Conservation (phyloP, 2,113 vertebrate species). For the Microtus montanus region DNA sequence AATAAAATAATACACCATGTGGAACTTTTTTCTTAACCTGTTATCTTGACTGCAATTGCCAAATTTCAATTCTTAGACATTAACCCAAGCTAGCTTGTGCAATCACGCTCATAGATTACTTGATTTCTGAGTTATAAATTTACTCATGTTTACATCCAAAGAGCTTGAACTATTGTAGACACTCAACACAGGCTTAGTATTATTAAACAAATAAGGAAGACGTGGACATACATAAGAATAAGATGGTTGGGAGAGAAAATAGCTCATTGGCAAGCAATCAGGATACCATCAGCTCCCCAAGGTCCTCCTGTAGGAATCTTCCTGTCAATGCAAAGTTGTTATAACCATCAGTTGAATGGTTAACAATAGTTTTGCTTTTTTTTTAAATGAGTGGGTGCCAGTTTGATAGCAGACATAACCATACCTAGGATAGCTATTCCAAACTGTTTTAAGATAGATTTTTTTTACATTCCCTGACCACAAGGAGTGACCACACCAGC, state of each 20-base stretch:
- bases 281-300: background rate
- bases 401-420: background rate
- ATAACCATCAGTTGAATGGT: background rate
- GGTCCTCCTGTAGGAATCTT: background rate
- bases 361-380: background rate
- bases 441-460: background rate
- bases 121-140: background rate
- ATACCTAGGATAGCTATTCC: background rate
- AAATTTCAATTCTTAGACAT: background rate
- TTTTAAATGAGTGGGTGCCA: background rate
- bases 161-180: background rate
- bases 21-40: background rate
- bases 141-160: background rate
- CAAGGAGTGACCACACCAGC: background rate
- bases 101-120: background rate
- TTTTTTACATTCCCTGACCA: background rate
- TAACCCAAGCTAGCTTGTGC: background rate
- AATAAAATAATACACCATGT: background rate
- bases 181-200: background rate
- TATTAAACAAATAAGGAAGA: background rate
- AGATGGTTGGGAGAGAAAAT: background rate
- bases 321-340: background rate
- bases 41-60: background rate
- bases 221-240: background rate
- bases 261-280: background rate